phyloP scores from a whole-genome alignment of 2,888 invertebrate species.

The Cremastinae sp. region DNA sequence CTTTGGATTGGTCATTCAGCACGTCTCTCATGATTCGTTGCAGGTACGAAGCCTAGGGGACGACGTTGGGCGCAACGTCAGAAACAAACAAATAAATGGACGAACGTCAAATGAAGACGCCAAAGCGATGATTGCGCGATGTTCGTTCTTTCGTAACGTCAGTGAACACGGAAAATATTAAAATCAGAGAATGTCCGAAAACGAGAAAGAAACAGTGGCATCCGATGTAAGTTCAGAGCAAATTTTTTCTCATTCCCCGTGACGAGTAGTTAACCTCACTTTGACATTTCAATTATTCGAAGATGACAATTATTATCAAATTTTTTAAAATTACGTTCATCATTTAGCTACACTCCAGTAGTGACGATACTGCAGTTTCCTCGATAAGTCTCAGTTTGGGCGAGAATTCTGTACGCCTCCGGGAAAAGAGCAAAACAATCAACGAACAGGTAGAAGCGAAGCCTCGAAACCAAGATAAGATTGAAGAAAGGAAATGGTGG shows the following conservation, averaged over 20 bases:
- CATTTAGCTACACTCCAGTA: not conserved
- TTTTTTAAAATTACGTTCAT: too few relatives aligned
- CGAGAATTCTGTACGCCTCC: conserved; percentile 72
- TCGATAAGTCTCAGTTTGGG: conserved; percentile 73
- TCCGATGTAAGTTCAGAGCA: conserved; percentile 65
- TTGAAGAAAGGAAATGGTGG: conserved; percentile 71
- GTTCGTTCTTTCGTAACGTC: conserved; percentile 29
- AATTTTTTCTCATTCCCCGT: conserved; percentile 20
- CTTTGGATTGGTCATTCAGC: conserved; percentile 12
- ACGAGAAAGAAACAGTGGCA: conserved; percentile 57
- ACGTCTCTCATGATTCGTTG: too few relatives aligned
- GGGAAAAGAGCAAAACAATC: conserved; percentile 68
- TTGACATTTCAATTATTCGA: not conserved
- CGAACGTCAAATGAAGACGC: conserved; percentile 66
- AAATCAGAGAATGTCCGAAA: conserved; percentile 64
- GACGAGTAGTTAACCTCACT: conserved; percentile 44
- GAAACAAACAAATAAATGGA: conserved; percentile 71
- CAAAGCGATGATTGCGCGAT: conserved; percentile 63
- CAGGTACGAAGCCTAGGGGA: too few relatives aligned
- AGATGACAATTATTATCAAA: too few relatives aligned
- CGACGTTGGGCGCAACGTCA: conserved; percentile 14
- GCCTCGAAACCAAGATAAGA: conserved; percentile 28
- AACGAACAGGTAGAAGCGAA: conserved; percentile 40
- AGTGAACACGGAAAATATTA: conserved; percentile 32
- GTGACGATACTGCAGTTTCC: conserved; percentile 71